Conservation (phyloP, 2,797 vertebrate species). For the Buceros bicornis region DNA sequence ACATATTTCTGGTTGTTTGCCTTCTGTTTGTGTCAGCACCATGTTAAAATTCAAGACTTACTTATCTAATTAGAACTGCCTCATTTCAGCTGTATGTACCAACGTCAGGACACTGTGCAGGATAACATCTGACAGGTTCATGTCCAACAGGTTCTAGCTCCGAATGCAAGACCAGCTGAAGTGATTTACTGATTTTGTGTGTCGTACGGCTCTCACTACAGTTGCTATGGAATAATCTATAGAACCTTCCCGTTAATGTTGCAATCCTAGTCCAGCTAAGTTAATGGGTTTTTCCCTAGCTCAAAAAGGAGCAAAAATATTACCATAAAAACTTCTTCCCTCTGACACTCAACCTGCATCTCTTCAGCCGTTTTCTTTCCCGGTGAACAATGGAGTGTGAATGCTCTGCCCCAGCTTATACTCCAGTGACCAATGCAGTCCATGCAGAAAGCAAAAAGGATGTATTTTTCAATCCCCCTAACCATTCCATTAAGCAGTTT, state of each 20-base stretch:
- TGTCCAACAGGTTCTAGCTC: neutral
- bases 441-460: neutral
- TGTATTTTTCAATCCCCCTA: neutral
- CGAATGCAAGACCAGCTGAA: neutral
- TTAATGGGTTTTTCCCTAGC: neutral
- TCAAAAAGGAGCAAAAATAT: neutral
- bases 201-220: neutral
- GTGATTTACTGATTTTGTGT: neutral
- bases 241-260: neutral
- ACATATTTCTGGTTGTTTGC: conserved; percentile 35
- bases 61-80: neutral
- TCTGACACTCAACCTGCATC: neutral
- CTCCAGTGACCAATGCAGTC: neutral
- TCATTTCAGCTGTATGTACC: neutral
- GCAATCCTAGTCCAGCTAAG: neutral
- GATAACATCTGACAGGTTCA: neutral
- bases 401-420: neutral
- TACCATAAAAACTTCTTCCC: neutral
- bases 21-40: neutral
- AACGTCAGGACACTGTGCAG: neutral
- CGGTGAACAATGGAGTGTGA: neutral
- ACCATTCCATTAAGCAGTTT: neutral
- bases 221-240: neutral
- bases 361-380: neutral
- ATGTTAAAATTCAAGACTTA: neutral